Evolutionary conservation across 2,888 invertebrate genomes (phyloP), one percentile per base, ranked within the genome.

Genomic region (Clanis bilineata): DNA sequence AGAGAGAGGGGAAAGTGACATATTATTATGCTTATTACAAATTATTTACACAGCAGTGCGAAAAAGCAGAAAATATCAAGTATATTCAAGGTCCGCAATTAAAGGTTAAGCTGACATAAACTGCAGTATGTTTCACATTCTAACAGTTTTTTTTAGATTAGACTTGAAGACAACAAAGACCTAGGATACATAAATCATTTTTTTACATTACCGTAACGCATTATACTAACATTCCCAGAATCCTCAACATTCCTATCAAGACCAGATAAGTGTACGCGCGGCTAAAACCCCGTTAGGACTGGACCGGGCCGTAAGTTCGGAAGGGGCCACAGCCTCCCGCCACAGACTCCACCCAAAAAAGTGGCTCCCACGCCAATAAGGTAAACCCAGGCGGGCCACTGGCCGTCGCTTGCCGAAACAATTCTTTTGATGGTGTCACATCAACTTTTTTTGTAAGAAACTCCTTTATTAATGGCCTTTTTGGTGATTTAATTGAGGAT

Each of bases 321-420:
- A 51, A 51, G 51, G 51, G 51, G 51, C 51, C 32, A 51, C 51
- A 32, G 32, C 51, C 51, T 51, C 51, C 51, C 51, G 51, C 51
- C 51, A 51, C 32, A 32, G 18, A 28, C 51, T 51, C 51, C 51
- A 51, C 51, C 51, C 51, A 51, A 51, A 51, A 51, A 51, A 51
- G 28, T 51, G 28, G 51, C 28, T 32, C 51, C 51, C 51, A 51
- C 51, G 51, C 51, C 51, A 51, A 51, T 51, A 51, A 51, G 51
- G 32, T 18, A 18, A 28, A 18, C 51, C 32, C 51, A 51, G 10
- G 51, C 51, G 51, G 51, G 10, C 51, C 32, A 51, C 51, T 51
- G 51, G 51, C 51, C 51, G 51, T 18, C 12, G 18, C 15, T 4
- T 5, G 28, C 51, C 51, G 28, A 51, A 32, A 51, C 28, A 51